phyloP scores from a whole-genome alignment of 2,888 invertebrate species.

The Pteria penguin region DNA sequence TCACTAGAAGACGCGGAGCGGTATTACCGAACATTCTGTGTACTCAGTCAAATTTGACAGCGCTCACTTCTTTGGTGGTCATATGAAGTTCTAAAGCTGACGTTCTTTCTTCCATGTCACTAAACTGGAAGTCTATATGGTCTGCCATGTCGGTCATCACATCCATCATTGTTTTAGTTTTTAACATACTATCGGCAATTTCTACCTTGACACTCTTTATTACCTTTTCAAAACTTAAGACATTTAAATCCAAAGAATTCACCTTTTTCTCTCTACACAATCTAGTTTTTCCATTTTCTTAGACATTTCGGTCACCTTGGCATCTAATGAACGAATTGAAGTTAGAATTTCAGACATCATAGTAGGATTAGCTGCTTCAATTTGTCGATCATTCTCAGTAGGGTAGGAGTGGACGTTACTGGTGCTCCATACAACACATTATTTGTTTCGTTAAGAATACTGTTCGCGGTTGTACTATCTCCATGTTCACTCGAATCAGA shows the following conservation, averaged over 20 bases:
- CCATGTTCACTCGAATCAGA: background rate
- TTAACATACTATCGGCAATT: background rate
- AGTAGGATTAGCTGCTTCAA: background rate
- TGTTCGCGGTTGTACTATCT: background rate
- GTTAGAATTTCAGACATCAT: background rate
- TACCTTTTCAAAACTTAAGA: background rate
- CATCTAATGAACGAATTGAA: background rate
- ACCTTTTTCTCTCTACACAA: background rate
- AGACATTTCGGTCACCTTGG: background rate
- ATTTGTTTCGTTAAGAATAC: constrained; percentile 4
- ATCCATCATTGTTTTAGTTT: constrained; percentile 5
- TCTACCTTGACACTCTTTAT: background rate
- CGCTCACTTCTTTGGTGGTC: too few species aligned
- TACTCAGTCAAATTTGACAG: too few species aligned
- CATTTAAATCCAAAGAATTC: background rate
- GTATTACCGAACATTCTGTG: too few species aligned
- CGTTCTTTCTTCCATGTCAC: background rate
- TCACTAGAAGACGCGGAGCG: too few species aligned
- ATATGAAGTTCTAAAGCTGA: background rate
- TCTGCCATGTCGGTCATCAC: background rate
- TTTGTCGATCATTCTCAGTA: background rate
- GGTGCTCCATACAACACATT: background rate
- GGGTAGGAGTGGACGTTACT: background rate
- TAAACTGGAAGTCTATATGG: background rate
- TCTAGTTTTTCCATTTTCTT: background rate